Base-by-base conservation (phyloP, 2,113 vertebrate species). In the Nibea coibor region DNA sequence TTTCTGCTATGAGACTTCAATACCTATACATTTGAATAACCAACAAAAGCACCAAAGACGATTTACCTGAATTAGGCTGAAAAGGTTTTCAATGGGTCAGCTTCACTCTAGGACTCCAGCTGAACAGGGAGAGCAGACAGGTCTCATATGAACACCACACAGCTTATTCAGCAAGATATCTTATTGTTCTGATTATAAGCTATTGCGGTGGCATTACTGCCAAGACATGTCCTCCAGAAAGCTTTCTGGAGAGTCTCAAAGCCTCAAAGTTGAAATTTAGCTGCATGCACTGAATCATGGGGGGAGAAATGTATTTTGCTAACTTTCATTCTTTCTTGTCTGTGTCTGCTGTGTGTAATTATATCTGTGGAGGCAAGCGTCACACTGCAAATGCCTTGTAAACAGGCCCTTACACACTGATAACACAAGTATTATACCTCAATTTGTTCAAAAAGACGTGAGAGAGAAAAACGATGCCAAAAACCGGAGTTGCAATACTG, bases 151-250 rank as follows among this genome's bases (percentile, higher is more conserved):
- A 48, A 58, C 61, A 58, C 20, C 6, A 3, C 19, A 20, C 48
- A 75, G 57, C 63, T 84, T 73, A 76, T 75, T 80, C 56, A 85
- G 72, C 70, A 86, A 56, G 45, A 56, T 69, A 63, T 67, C 61
- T 51, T 64, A 78, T 81, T 86, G 80, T 74, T 82, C 50, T 54
- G 69, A 82, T 67, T 57, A 43, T 75, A 81, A 84, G 81, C 77
- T 72, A 58, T 20, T 64, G 51, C 28, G 17, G 70, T 8, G 10
- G 48, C 69, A 59, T 82, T 66, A 45, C 51, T 54, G 70, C 68
- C 50, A 20, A 17, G 53, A 68, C 14, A 3, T 48, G 43, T 67
- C 65, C 69, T 42, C 19, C 17, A 64, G 17, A 78, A 73, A 64
- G 51, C 58, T 19, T 78, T 63, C 6, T 16, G 0, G 10, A 65